These are phyloP conservation scores for Grus americana DNA, from an alignment of 2,113 vertebrate genomes.

Conservation along the genomic window DNA sequence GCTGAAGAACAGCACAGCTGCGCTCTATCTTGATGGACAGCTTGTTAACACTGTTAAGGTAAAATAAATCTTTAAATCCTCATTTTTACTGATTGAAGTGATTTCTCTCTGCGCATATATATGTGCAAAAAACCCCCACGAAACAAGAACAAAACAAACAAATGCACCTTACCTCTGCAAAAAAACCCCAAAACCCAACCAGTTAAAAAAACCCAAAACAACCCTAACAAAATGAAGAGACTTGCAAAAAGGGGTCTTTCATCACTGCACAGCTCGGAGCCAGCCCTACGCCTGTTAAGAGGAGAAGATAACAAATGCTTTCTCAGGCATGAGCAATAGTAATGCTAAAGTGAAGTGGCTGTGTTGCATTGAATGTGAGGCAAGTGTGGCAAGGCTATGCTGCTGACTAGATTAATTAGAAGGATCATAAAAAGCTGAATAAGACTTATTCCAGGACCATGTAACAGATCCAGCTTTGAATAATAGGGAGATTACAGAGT, in stretches of 20 bases:
- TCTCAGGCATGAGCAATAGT: background rate
- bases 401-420: background rate
- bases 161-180: background rate
- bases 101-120: background rate
- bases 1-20: constrained; percentile 96
- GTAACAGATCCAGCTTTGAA: background rate
- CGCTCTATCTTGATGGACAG: constrained; percentile 93
- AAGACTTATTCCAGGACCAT: background rate
- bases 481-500: background rate
- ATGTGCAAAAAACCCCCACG: background rate
- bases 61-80: background rate
- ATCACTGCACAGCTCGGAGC: background rate
- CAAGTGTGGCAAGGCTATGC: background rate
- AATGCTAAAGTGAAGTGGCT: background rate
- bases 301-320: background rate
- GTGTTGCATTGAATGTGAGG: background rate
- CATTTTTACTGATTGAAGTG: background rate
- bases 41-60: constrained; percentile 96
- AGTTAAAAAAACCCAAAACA: no score
- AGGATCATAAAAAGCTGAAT: background rate
- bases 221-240: background rate
- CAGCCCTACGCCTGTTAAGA: background rate
- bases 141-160: background rate
- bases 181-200: background rate
- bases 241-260: background rate